Base-by-base conservation (phyloP, 2,888 invertebrate genomes). In the Ceramica pisi region DNA sequence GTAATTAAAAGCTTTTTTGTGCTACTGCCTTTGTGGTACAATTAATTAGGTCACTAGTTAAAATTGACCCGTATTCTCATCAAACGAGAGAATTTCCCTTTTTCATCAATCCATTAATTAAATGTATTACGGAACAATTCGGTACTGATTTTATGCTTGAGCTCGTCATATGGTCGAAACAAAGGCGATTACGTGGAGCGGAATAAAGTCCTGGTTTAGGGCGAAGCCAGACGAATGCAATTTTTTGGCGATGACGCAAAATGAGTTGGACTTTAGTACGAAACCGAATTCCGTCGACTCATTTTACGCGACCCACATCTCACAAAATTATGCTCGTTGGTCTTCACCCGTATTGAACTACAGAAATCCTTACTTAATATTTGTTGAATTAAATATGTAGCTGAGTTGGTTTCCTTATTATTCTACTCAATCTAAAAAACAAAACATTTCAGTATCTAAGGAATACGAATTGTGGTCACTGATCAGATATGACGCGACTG, bases 111-210 rank as follows among this genome's bases (percentile, higher is more conserved):
- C 10, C 14, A 2, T 41, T 63, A 38, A 57, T 57, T 50, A 50
- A 50, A 44, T 57, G 16, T 48, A 55, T 53, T 59, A 66, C 23
- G 14, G 44, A 56, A 56, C 12, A 23, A 23, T 56, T 74, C 1
- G 4, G 41, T 31, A 12, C 26, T 5, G 21, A 51, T 65, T 38
- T 38, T 41, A 61, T 19, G 19, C 26, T 57, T 46, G 44, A 8
- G 14, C 21, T 35, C 2, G 26, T 57, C 14, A 48, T 2, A 14
- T 59, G 21, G 16, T 41, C 16, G 7, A 35, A 55, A 70, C 50
- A 64, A 70, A 60, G 44, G 12, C 21, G 6, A 31, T 12, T 44
- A 16, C 55, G 19, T 12, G 38, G 51, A 21, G 14, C 21, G 26
- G n/a, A 48, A 53, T 23, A 12, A 53, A 67, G 35, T n/a, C 41